Evolutionary conservation across 2,888 invertebrate genomes (phyloP).

Genomic region (Andrena haemorrhoa): DNA sequence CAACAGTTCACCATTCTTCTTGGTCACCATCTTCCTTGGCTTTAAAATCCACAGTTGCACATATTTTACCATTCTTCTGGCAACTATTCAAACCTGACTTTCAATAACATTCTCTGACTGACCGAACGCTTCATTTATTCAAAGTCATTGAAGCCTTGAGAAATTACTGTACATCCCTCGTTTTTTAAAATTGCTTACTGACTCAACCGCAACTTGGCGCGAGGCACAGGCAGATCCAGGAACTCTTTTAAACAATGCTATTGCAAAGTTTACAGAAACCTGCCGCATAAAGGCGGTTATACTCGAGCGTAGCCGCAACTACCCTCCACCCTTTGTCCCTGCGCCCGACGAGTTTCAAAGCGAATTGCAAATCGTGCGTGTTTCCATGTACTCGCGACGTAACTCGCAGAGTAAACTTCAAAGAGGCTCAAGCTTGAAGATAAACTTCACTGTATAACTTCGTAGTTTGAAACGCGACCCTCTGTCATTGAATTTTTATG

Average conservation of each 20-base stretch:
- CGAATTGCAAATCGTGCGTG: constrained; percentile 22
- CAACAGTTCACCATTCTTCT: not conserved
- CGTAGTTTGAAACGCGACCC: not conserved
- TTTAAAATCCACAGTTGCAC: too few relatives aligned
- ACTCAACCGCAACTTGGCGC: too few relatives aligned
- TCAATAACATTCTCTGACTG: too few relatives aligned
- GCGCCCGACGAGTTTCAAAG: constrained; percentile 15
- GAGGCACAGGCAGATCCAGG: too few relatives aligned
- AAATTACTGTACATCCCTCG: too few relatives aligned
- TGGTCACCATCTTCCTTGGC: too few relatives aligned
- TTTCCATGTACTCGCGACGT: not conserved
- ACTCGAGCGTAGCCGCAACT: constrained; percentile 25
- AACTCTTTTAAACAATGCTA: not conserved
- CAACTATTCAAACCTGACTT: too few relatives aligned
- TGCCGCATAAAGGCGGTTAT: constrained; percentile 8
- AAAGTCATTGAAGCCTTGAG: too few relatives aligned
- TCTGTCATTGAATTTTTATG: constrained; percentile 32
- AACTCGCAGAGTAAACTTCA: constrained; percentile 8
- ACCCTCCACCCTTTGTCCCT: constrained; percentile 32
- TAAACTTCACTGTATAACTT: constrained; percentile 11
- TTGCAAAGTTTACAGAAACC: not conserved
- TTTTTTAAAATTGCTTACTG: too few relatives aligned
- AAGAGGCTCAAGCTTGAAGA: not conserved
- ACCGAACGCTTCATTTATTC: too few relatives aligned
- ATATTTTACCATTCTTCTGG: too few relatives aligned